Conservation (phyloP, 1,140 invertebrate genomes). For the Cotesia chilonis region DNA sequence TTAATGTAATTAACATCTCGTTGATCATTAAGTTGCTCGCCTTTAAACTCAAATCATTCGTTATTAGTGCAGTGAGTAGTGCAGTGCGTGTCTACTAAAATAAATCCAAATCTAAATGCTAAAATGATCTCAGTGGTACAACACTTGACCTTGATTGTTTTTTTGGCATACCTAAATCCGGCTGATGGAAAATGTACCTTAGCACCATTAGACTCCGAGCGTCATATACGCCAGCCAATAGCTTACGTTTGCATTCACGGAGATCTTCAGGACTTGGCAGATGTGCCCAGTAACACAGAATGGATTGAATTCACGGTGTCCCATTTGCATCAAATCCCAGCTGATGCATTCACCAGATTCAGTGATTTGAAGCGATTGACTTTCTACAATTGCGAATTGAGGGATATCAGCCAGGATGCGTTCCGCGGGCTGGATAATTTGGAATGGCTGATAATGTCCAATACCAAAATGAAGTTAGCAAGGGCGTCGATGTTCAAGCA, state of each 20-base stretch:
- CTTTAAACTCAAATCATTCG: too few species aligned
- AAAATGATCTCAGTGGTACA: constrained; percentile 23
- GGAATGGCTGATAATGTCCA: constrained; percentile 49
- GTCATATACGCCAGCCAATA: constrained; percentile 42
- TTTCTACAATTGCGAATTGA: constrained; percentile 52
- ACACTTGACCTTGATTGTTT: constrained; percentile 16
- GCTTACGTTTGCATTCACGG: constrained; percentile 51
- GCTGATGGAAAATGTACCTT: constrained; percentile 49
- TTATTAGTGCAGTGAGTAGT: too few species aligned
- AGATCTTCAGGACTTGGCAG: constrained; percentile 45
- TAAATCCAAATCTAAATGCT: constrained; percentile 6
- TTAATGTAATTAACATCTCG: too few species aligned
- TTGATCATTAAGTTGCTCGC: too few species aligned
- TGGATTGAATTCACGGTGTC: constrained; percentile 56
- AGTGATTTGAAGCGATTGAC: constrained; percentile 41
- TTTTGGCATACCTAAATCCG: constrained; percentile 2
- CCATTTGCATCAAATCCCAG: constrained; percentile 41
- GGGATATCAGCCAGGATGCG: constrained; percentile 39
- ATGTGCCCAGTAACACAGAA: constrained; percentile 45
- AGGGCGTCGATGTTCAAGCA: constrained; percentile 44
- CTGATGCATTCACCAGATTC: constrained; percentile 47
- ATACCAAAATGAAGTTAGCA: constrained; percentile 42
- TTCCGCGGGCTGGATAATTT: constrained; percentile 46
- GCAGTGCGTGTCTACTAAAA: too few species aligned
- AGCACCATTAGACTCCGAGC: constrained; percentile 39